These are phyloP conservation scores for Drosophila neutralis DNA, from an alignment of 2,888 invertebrate genomes.

Conservation along the genomic window DNA sequence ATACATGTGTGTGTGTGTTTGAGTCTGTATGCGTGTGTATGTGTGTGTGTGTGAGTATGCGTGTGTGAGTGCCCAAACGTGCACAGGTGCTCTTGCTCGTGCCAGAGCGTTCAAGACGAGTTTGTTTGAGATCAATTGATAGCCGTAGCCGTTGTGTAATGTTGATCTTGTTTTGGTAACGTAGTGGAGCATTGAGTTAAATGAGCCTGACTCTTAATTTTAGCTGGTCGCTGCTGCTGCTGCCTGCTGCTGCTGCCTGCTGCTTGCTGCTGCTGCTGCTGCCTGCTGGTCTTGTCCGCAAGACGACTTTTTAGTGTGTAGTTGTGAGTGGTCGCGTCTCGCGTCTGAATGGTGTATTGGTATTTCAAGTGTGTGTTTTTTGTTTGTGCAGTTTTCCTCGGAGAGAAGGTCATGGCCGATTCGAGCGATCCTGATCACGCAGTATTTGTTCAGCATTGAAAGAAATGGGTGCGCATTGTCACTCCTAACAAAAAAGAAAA, in stretches of 20 bases:
- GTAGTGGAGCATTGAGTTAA: conserved; percentile 77
- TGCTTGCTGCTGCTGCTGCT: conserved; percentile 18
- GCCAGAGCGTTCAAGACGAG: conserved; percentile 61
- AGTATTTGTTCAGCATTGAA: conserved; percentile 84
- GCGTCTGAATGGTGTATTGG: conserved; percentile 67
- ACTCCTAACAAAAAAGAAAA: conserved; percentile 25
- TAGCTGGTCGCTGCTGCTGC: conserved; percentile 32
- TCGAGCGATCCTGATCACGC: conserved; percentile 83
- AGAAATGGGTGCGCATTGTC: conserved; percentile 81
- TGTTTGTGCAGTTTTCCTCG: conserved; percentile 81
- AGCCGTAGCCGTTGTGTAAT: conserved; percentile 75
- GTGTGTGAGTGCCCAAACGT: conserved; percentile 40
- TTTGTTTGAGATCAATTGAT: conserved; percentile 74
- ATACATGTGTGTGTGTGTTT: neutral
- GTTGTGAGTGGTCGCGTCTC: conserved; percentile 47
- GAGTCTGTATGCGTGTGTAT: neutral
- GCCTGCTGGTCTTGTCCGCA: conserved; percentile 52
- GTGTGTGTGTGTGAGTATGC: conserved; percentile 5
- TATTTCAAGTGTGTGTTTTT: conserved; percentile 79
- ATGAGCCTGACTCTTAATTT: conserved; percentile 74
- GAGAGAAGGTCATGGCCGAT: conserved; percentile 85
- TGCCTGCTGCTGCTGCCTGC: conserved; percentile 40
- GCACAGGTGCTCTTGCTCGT: conserved; percentile 60
- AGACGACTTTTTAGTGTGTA: conserved; percentile 50
- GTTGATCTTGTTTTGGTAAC: conserved; percentile 79